Evolutionary conservation across 2,888 invertebrate genomes (phyloP).

Genomic region (Rotaria sp.): DNA sequence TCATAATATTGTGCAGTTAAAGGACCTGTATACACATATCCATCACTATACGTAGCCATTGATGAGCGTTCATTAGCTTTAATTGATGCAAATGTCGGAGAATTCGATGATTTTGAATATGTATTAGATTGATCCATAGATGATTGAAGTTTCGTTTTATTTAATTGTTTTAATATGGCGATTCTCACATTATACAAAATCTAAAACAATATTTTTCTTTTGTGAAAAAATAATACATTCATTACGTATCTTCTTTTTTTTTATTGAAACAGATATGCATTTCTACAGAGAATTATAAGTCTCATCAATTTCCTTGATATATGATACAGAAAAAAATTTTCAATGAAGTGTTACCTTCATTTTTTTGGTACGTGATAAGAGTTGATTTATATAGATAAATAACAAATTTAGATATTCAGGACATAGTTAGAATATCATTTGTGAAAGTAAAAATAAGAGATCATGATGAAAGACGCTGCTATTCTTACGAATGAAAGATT

Average conservation of each 20-base stretch:
- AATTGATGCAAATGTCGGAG: neutral
- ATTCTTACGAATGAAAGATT: neutral
- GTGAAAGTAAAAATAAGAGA: neutral
- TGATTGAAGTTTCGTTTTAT: neutral
- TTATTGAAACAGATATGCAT: neutral
- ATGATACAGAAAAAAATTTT: neutral
- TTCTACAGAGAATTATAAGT: neutral
- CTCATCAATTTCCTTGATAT: neutral
- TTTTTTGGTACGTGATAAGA: neutral
- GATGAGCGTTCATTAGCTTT: neutral
- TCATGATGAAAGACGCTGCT: neutral
- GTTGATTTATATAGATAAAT: neutral
- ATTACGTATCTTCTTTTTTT: neutral
- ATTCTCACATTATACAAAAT: neutral
- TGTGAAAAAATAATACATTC: neutral
- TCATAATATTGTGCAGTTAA: neutral
- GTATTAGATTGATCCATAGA: neutral
- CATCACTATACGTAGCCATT: neutral
- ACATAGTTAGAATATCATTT: neutral
- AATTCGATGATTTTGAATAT: neutral
- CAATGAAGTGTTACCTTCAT: neutral
- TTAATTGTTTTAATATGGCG: neutral
- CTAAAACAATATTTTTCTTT: neutral
- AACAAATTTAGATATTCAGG: no score
- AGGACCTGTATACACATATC: neutral